Conservation (phyloP, 2,797 vertebrate genomes). For the Clarias fuscus region DNA sequence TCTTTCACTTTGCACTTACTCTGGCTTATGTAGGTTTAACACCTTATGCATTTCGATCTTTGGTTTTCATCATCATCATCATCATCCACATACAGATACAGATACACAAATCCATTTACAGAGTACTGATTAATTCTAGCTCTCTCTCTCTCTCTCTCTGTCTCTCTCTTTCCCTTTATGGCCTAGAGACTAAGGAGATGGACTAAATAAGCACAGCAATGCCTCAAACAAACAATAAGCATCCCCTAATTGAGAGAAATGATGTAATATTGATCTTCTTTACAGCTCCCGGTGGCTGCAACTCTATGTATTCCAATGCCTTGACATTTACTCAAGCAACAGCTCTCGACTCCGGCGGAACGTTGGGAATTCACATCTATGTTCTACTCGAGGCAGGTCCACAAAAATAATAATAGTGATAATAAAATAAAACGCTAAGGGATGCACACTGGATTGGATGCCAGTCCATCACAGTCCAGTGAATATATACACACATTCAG, state of each 20-base stretch:
- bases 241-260: constrained; percentile 72
- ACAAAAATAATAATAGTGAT: neutral
- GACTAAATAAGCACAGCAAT: constrained; percentile 69
- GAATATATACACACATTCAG: neutral
- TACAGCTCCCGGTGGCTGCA: constrained; percentile 62
- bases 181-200: constrained; percentile 55
- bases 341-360: constrained; percentile 6
- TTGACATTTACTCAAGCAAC: constrained; percentile 69
- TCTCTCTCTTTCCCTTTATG: constrained; percentile 4
- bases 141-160: neutral
- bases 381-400: neutral
- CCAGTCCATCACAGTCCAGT: neutral
- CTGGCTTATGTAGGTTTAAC: neutral
- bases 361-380: neutral
- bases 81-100: neutral
- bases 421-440: neutral
- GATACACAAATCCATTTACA: neutral
- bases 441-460: neutral
- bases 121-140: neutral
- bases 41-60: no score
- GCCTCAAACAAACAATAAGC: constrained; percentile 66
- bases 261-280: constrained; percentile 68
- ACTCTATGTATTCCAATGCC: constrained; percentile 51
- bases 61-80: neutral
- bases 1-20: neutral